Evolutionary conservation across 1,140 invertebrate genomes (phyloP).

Genomic region (Telenomus remus): DNA sequence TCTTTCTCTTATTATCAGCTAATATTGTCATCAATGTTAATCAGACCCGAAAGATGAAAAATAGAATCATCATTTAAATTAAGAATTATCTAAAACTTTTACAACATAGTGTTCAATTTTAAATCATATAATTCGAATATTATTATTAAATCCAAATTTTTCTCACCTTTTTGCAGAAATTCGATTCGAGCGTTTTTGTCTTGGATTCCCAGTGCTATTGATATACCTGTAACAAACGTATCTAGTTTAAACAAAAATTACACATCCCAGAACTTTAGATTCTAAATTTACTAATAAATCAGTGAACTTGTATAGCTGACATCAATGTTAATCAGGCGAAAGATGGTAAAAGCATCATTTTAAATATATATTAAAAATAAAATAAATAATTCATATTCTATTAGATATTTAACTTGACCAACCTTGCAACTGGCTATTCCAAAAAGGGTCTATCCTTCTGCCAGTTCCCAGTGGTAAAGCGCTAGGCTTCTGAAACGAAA

Average conservation of each 20-base stretch:
- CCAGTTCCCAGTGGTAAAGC: background rate
- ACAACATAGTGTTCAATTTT: too few relatives aligned
- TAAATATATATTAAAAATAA: background rate
- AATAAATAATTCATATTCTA: background rate
- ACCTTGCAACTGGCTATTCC: too few relatives aligned
- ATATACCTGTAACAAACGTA: too few relatives aligned
- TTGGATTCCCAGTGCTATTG: too few relatives aligned
- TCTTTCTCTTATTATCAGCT: too few relatives aligned
- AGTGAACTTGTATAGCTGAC: background rate
- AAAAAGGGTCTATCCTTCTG: background rate
- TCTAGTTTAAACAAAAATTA: too few relatives aligned
- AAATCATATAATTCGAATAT: too few relatives aligned
- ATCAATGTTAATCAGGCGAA: conserved; percentile 8
- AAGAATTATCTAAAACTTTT: background rate
- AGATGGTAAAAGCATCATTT: conserved; percentile 5
- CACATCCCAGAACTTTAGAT: too few relatives aligned
- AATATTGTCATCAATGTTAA: background rate
- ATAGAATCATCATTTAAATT: background rate
- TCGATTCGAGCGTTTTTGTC: too few relatives aligned
- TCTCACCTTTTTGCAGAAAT: too few relatives aligned
- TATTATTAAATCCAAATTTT: too few relatives aligned
- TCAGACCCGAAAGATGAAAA: conserved; percentile 1
- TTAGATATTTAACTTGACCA: background rate
- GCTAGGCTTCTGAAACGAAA: background rate
- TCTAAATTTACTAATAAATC: background rate